Evolutionary conservation across 2,797 vertebrate genomes (phyloP), one percentile per base, ranked within the genome.

Genomic region (Poecile montanus): DNA sequence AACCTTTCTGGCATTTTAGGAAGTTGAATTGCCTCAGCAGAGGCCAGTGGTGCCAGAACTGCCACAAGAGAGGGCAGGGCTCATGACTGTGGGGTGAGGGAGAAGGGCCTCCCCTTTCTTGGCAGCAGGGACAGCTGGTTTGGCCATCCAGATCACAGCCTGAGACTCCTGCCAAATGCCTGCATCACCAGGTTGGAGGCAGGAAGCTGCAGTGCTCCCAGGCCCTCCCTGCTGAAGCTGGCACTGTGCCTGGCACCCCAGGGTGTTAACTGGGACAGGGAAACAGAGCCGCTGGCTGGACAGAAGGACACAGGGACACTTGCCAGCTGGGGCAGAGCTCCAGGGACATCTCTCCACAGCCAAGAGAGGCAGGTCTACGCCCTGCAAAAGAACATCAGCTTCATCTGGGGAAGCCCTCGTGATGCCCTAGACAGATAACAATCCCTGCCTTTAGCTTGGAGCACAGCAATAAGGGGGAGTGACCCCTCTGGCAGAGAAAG

Each of bases 41-140:
- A 50, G 34, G 34, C 42, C 54, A 42, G 27, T 1, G 7, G 16
- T 66, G 77, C 66, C 87, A 75, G 70, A 78, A 74, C 25, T 67
- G 61, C 53, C 63, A 44, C n/a, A 48, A 17, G 50, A 91, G 58
- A 81, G 32, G 50, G 63, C 63, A 89, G 42, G 70, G 32, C 42
- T 89, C 0, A 0, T 72, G 73, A 60, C 27, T 0, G 0, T 21
- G 47, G 38, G 45, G 22, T 2, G 6, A 57, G 7, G 26, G 30
- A 83, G 36, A 13, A 48, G 32, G 17, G 21, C 16, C 13, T 60
- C 6, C 45, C 8, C 4, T 4, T 71, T 75, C 62, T 6, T 45
- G 70, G 66, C 63, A 70, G 26, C 3, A 9, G 9, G 25, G 51
- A 30, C 1, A 15, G 16, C 23, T 6, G 3, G 40, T 71, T 85